phyloP scores from a whole-genome alignment of 2,113 vertebrate species.

The Oryzias celebensis region DNA sequence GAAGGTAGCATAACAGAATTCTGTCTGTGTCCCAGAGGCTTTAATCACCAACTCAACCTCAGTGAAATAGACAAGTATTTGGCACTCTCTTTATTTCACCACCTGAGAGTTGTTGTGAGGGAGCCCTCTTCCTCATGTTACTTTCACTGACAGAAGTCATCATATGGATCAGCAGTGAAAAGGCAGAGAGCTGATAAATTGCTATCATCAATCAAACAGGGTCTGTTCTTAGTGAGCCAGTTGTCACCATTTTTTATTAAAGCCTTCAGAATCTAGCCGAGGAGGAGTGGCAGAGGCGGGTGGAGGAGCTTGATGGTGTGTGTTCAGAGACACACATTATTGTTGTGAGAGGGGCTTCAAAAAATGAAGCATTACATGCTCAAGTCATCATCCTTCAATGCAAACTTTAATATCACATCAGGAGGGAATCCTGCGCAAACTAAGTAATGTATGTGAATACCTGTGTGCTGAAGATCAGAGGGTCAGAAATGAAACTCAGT shows the following conservation, averaged over 20 bases:
- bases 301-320: not conserved
- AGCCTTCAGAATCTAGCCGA: not conserved
- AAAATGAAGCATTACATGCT: constrained; percentile 5
- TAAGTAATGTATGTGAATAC: too few species aligned
- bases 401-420: too few species aligned
- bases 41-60: constrained; percentile 21
- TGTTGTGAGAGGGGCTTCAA: not conserved
- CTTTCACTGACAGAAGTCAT: constrained; percentile 27
- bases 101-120: constrained; percentile 28
- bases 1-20: not conserved
- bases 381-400: not conserved
- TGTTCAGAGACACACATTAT: not conserved
- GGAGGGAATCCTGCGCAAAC: too few species aligned
- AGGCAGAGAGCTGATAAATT: constrained; percentile 40
- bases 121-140: constrained; percentile 24
- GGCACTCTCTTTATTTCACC: constrained; percentile 53
- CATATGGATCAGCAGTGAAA: constrained; percentile 7
- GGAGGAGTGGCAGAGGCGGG: not conserved
- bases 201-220: constrained; percentile 45
- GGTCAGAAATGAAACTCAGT: constrained; percentile 23
- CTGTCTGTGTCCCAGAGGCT: constrained; percentile 18
- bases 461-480: not conserved
- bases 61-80: constrained; percentile 15
- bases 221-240: constrained; percentile 4
- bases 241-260: constrained; percentile 26